Evolutionary conservation across 2,113 vertebrate genomes (phyloP), one percentile per base, ranked within the genome.

Genomic region (Mormyrus iriodes): DNA sequence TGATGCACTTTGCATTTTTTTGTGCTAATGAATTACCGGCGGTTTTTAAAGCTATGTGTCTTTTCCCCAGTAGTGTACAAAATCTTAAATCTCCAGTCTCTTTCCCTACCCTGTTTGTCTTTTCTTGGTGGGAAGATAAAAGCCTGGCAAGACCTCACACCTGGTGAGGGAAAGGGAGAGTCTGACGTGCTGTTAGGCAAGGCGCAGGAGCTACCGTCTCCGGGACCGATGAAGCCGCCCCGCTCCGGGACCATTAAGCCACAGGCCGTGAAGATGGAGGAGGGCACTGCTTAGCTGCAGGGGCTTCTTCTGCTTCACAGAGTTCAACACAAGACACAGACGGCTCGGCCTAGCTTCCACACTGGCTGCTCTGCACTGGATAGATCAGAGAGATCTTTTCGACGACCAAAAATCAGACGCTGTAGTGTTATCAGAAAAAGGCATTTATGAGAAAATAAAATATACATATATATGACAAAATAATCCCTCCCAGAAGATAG

Each of bases 171-270:
- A 91, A 97, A 97, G 93, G 90, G 91, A 91, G 88, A 92, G 24
- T 39, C 95, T 95, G 95, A 95, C 93, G 95, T 97, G 10, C 61
- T 3, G 90, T 94, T 97, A 91, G 97, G 92, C 93, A 94, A 97
- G 93, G 95, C 97, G 93, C 97, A 96, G 91, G 98, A 98, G 88
- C 92, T 95, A 51, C 89, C 96, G 3, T 91, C 96, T 6, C 85
- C 96, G 8, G 92, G 93, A 69, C 97, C 96, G 93, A 93, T 95
- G 94, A 98, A 98, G 94, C 96, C 96, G 10, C 94, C 95, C 91
- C 96, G 98, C 91, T 97, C 97, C 0, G 97, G 98, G 94, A 96
- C 97, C 0, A 97, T 99, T 95, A 98, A 99, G 95, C 97, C 98
- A 91, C 97, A 97, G 94, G 95, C 95, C 0, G 96, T 97, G 91